Evolutionary conservation across 2,113 vertebrate species (phyloP), one percentile per base, ranked within the genome.

Genomic region (Ivindomyrus marchei): DNA sequence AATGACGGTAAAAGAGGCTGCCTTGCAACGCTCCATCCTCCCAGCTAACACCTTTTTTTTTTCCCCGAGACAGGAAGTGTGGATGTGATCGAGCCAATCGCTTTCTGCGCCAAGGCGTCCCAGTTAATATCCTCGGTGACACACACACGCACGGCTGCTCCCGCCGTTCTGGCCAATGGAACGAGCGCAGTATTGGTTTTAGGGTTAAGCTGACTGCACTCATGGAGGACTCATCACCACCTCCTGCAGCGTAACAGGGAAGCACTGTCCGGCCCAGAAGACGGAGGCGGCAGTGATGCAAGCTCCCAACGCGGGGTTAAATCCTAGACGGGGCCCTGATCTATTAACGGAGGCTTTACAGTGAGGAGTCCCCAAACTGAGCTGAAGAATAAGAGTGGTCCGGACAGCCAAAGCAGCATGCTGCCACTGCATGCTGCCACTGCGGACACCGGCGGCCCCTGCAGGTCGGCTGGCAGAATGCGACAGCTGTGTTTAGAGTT

Each of bases 41-140:
- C 27, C 50, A 84, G 87, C 13, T 62, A 47, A 52, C 56, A 90
- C 58, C 74, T 31, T 31, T 49, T 45, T 45, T 84, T 85, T 84
- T 74, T 24, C 56, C 50, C 17, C 45, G 50, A 85, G 87, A 88
- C 87, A 89, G 52, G 52, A 83, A 17, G n/a, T 87, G 90, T 46
- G 88, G 84, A 90, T 90, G 58, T 83, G 66, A 90, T 58, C 21
- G 87, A 83, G 50, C 49, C 77, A 46, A 19, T 87, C 24, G 90
- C 27, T 62, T 24, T 39, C 49, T n/a, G 27, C 5, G 50, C 49
- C 88, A 83, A 53, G 58, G 46, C 27, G 24, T 77, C 85, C 85
- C 56, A 39, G 58, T 74, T 36, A 66, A 36, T 77, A 13, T 27
- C 24, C 58, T 87, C 36, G 17, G 47, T 74, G 62, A 89, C 47